Percentiles rank a stretch among this genome's conserved stretches.
These are phyloP conservation scores for Pipistrellus pipistrellus DNA, from an alignment of 2,797 vertebrate species.

Conservation along the genomic window DNA sequence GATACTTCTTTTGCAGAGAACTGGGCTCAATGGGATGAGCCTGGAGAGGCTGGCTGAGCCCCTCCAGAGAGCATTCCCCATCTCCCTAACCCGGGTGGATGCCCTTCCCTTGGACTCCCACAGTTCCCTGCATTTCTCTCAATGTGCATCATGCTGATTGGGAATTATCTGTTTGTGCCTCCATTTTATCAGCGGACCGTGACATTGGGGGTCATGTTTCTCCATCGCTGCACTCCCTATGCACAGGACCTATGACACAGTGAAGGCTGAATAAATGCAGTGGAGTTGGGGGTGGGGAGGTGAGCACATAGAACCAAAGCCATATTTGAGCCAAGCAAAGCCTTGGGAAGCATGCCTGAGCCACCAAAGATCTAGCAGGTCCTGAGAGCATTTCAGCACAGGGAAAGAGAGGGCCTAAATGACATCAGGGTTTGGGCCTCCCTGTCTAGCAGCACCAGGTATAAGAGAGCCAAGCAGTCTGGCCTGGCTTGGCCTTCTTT, in stretches of 20 bases:
- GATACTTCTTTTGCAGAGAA: background rate
- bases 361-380: background rate
- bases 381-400: background rate
- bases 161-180: background rate
- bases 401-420: background rate
- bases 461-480: background rate
- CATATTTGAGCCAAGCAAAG: conserved; percentile 38
- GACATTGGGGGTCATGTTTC: background rate
- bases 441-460: background rate
- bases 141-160: background rate
- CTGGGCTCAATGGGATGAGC: background rate
- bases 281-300: background rate
- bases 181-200: background rate
- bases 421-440: background rate
- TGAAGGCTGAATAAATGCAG: no score
- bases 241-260: background rate
- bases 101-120: background rate
- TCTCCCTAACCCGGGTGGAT: accelerated
- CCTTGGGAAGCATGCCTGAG: background rate
- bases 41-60: background rate
- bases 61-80: no score
- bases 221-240: background rate
- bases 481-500: background rate
- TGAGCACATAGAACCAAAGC: background rate
- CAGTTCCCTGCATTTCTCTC: background rate